These are phyloP conservation scores for Tribolium castaneum DNA, from an alignment of 1,140 invertebrate genomes.

Conservation along the genomic window DNA sequence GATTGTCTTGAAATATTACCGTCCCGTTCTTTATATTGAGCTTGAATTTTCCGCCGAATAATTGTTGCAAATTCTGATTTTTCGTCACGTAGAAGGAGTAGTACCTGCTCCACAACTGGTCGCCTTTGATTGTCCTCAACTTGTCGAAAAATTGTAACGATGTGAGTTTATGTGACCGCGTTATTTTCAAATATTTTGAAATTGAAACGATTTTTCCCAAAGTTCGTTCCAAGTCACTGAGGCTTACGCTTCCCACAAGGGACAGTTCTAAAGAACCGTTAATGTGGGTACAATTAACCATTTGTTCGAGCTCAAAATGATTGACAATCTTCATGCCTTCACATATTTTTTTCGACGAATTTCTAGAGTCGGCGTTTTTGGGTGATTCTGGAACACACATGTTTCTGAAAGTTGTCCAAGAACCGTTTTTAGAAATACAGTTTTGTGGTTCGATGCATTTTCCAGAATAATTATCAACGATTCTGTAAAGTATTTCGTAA, in stretches of 20 bases:
- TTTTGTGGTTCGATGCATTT: background rate
- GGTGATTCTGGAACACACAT: slow-evolving; percentile 60
- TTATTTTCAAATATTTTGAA: slow-evolving; percentile 81
- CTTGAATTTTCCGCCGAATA: slow-evolving; percentile 68
- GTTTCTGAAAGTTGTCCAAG: slow-evolving; percentile 62
- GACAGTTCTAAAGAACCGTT: slow-evolving; percentile 83
- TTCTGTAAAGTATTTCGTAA: background rate
- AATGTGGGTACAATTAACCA: slow-evolving; percentile 87
- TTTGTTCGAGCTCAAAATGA: slow-evolving; percentile 75
- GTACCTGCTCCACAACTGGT: slow-evolving; percentile 64
- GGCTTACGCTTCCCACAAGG: slow-evolving; percentile 67
- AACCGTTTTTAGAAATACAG: slow-evolving; percentile 56
- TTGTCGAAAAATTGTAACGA: slow-evolving; percentile 91
- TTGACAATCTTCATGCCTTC: slow-evolving; percentile 74
- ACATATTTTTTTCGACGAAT: slow-evolving; percentile 75
- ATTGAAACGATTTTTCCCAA: slow-evolving; percentile 86
- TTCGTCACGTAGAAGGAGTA: slow-evolving; percentile 80
- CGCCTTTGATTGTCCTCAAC: slow-evolving; percentile 63
- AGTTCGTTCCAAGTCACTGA: slow-evolving; percentile 61
- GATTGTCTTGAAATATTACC: slow-evolving; percentile 81
- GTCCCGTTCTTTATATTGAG: slow-evolving; percentile 72
- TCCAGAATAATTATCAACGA: background rate
- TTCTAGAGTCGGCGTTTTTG: slow-evolving; percentile 50
- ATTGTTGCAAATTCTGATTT: slow-evolving; percentile 76
- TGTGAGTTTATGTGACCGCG: slow-evolving; percentile 82